Evolutionary conservation across 1,140 invertebrate genomes (phyloP).

Genomic region (Eupristina koningsbergeri): DNA sequence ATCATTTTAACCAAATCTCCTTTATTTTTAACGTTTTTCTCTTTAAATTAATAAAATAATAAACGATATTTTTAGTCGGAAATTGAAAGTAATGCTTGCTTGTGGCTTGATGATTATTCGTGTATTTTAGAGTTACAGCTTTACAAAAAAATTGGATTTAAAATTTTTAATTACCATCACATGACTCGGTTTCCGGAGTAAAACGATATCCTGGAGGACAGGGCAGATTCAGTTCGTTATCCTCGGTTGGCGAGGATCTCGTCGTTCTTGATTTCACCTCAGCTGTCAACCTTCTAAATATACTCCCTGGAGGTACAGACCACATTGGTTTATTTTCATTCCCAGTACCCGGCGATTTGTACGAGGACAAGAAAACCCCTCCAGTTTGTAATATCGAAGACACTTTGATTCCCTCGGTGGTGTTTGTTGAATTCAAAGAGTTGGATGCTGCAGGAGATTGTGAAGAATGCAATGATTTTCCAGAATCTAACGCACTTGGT

Average conservation of each 20-base stretch:
- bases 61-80: background rate
- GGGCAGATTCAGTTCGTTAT: constrained; percentile 46
- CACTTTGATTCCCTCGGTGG: too few species aligned
- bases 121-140: background rate
- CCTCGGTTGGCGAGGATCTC: constrained; percentile 45
- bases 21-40: background rate
- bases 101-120: background rate
- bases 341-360: background rate
- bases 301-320: background rate
- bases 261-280: constrained; percentile 53
- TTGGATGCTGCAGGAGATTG: background rate
- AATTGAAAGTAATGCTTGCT: too few species aligned
- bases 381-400: background rate
- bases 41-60: constrained; percentile 2
- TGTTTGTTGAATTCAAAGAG: background rate
- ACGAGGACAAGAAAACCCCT: background rate
- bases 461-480: too few species aligned
- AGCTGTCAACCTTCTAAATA: background rate
- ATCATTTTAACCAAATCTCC: too few species aligned
- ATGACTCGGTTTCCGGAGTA: constrained; percentile 76
- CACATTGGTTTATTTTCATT: background rate
- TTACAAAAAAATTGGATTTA: background rate
- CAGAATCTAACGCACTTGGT: too few species aligned
- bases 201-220: constrained; percentile 80
- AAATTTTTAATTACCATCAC: constrained; percentile 77